phyloP scores from a whole-genome alignment of 2,888 invertebrate genomes.

The Torymus tubicola region DNA sequence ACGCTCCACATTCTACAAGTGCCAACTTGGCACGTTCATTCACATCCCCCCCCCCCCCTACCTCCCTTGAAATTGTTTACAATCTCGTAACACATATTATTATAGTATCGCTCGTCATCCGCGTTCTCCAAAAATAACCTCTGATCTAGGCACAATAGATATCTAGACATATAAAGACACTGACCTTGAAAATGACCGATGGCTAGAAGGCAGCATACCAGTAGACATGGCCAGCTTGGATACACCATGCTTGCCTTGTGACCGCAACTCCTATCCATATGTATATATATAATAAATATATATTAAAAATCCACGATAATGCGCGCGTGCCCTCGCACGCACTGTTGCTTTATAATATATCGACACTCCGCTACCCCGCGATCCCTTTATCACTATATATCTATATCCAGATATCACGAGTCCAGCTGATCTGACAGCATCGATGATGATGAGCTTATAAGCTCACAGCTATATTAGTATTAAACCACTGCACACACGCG shows the following conservation, averaged over 20 bases:
- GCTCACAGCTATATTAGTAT: too few species aligned
- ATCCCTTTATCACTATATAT: not conserved
- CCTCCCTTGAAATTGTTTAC: too few species aligned
- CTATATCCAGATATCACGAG: too few species aligned
- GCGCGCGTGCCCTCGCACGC: not conserved
- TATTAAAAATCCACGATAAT: not conserved
- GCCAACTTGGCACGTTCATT: not conserved
- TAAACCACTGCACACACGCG: too few species aligned
- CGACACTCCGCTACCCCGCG: not conserved
- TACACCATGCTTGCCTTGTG: constrained; percentile 52
- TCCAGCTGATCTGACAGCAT: too few species aligned
- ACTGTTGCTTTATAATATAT: too few species aligned
- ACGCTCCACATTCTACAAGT: not conserved
- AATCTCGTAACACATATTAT: too few species aligned
- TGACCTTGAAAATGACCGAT: constrained; percentile 58
- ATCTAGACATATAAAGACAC: constrained; percentile 3
- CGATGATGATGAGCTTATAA: too few species aligned
- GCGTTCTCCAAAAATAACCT: too few species aligned
- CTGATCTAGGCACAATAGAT: too few species aligned
- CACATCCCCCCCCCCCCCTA: not conserved
- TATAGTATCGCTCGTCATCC: too few species aligned
- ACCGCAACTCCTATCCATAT: not conserved
- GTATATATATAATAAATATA: too few species aligned
- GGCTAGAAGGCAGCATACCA: constrained; percentile 51
- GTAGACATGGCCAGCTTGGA: constrained; percentile 25